Base-by-base conservation (phyloP, 2,888 invertebrate species). In the Spodoptera littoralis region DNA sequence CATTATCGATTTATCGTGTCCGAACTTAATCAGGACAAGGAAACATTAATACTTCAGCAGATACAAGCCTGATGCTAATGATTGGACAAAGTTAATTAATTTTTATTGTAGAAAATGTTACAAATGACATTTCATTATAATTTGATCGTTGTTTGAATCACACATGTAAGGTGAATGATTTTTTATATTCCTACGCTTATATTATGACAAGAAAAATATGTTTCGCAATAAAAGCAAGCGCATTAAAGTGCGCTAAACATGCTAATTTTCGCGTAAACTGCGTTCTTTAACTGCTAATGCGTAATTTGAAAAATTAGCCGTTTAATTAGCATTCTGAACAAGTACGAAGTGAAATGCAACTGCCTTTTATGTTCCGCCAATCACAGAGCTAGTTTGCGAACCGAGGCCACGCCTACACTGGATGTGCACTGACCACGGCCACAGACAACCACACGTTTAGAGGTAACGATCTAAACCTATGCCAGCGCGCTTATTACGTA, bases 301-400 rank as follows among this genome's bases (percentile, higher is more conserved):
- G 71, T 74, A 79, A 74, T 74, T 74, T 64, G 58, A 80, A 83
- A 84, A 84, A 81, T 83, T 82, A 73, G 78, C 75, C 73, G 55
- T 70, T 60, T 81, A 81, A 86, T 92, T 91, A 90, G 83, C 82
- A 93, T 87, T 90, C 91, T 70, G 68, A 84, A 81, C 86, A 84
- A 85, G 87, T 85, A 81, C 77, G 71, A 81, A 86, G 91, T 89
- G 91, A 92, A 92, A 93, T 92, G 92, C 91, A 90, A 88, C 87
- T 87, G 86, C 89, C 86, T 88, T 89, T 84, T 84, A 64, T 64
- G 68, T 77, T 82, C 84, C 73, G 81, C 93, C 93, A 93, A 93
- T 93, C 81, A 80, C 78, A 78, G 82, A 65, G 73, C 70, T 75
- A 79, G 83, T 84, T 83, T 74, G 83, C 82, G 74, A 77, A 76